Evolutionary conservation across 2,797 vertebrate genomes (phyloP), one percentile per base, ranked within the genome.

Genomic region (Parambassis ranga): DNA sequence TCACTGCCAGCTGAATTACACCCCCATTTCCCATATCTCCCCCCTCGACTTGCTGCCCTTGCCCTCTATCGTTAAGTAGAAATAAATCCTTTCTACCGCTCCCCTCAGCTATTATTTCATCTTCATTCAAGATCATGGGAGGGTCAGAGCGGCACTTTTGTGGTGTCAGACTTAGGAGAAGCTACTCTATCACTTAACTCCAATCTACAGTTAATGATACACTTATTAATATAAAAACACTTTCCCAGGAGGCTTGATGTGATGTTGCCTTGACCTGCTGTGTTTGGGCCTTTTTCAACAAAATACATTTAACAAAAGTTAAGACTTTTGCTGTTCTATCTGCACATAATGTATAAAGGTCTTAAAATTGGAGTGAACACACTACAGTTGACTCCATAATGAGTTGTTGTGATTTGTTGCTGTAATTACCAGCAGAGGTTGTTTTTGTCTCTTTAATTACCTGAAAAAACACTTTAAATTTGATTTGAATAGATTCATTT

Each of bases 41-140:
- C 49, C 26, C 13, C 27, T 44, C 42, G 43, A 55, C 46, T 37
- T 42, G 52, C 39, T 44, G n/a, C 36, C 35, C 31, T 56, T 8
- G 27, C 43, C 55, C 67, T 65, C 79, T 74, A 71, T 74, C 31
- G 19, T 13, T 55, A 48, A 56, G 71, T 59, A 63, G 64, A 78
- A 75, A 75, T 78, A 66, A 64, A 75, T 70, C 60, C 38, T 47
- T 16, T 26, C 53, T 11, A 2, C 19, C 13, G 32, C 23, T 39
- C 30, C n/a, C 35, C 65, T 58, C 41, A 16, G 30, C 51, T 61
- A 57, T 27, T 44, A 32, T 56, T 64, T 42, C 33, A 9, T 64
- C 53, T 42, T 26, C 52, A 64, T 39, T 38, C 18, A 31, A 14
- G 49, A 55, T 72, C 49, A 30, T 56, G 14, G 0, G 11, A 35